Conservation (phyloP, 2,797 vertebrate species). For the Pangasius sanitwongsei region DNA sequence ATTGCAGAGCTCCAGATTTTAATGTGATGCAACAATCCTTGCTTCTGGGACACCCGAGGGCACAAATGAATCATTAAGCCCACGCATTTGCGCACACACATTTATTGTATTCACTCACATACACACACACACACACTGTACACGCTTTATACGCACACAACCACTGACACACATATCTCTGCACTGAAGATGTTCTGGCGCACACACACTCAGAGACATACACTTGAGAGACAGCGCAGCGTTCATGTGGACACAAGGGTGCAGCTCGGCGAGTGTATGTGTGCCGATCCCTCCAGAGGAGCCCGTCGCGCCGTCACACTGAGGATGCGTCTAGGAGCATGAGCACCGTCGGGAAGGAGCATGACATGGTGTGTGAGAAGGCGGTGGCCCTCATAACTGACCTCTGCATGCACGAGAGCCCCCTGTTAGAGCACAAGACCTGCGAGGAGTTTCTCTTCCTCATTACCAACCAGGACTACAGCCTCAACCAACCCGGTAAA, state of each 20-base stretch:
- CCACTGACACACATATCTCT: slow-evolving; percentile 5
- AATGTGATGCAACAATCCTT: slow-evolving; percentile 70
- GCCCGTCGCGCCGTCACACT: slow-evolving; percentile 62
- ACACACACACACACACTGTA: slow-evolving; percentile 10
- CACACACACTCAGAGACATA: slow-evolving; percentile 60
- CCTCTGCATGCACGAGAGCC: slow-evolving; percentile 80
- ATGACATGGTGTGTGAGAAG: slow-evolving; percentile 83
- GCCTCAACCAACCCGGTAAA: slow-evolving; percentile 71
- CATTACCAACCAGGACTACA: slow-evolving; percentile 68
- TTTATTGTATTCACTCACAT: slow-evolving; percentile 33
- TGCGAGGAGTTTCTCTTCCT: slow-evolving; percentile 80
- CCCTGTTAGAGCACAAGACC: slow-evolving; percentile 74
- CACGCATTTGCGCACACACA: slow-evolving; percentile 51
- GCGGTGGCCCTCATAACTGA: slow-evolving; percentile 82
- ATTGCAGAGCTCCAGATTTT: slow-evolving; percentile 51
- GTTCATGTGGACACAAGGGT: slow-evolving; percentile 35
- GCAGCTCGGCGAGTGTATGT: slow-evolving; percentile 45
- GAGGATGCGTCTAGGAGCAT: slow-evolving; percentile 81
- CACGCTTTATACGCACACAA: slow-evolving; percentile 31
- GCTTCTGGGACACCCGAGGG: slow-evolving; percentile 66
- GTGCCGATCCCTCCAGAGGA: slow-evolving; percentile 69
- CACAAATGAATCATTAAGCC: slow-evolving; percentile 68
- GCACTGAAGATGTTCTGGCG: slow-evolving; percentile 31
- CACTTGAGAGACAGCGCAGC: slow-evolving; percentile 54
- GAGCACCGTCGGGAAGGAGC: slow-evolving; percentile 77